A percentile compares a stretch with the other conserved stretches of the same genome.
phyloP scores from a whole-genome alignment of 2,797 vertebrate species.

The Linurgus olivaceus region DNA sequence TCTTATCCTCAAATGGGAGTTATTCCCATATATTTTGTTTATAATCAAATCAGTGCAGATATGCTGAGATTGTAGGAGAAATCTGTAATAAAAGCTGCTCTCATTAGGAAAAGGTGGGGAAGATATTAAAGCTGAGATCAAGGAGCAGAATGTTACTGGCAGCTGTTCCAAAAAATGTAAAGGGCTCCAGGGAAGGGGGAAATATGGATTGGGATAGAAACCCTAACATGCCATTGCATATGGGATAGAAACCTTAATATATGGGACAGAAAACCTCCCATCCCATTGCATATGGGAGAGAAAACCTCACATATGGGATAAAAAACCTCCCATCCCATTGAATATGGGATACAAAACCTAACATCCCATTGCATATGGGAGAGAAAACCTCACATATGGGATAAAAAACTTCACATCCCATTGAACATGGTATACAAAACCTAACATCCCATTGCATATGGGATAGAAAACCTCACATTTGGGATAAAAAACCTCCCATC shows the following conservation, averaged over 20 bases:
- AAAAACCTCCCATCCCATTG: background rate
- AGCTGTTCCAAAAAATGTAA: background rate
- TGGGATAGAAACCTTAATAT: no score
- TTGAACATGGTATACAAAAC: no score
- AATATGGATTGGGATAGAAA: background rate
- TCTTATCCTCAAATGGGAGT: background rate
- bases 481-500: no score
- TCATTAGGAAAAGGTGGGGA: background rate
- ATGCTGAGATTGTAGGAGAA: background rate
- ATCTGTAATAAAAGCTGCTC: background rate
- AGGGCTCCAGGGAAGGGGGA: background rate
- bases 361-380: background rate
- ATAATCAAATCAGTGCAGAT: background rate
- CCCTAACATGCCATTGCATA: no score
- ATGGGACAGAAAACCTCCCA: background rate
- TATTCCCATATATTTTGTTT: rapidly evolving
- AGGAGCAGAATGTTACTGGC: background rate
- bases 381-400: no score
- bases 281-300: no score
- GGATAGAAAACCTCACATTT: no score
- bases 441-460: no score
- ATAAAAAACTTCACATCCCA: no score
- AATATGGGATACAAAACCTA: no score
- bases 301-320: no score
- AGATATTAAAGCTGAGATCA: background rate